Percentiles rank a stretch among this genome's conserved stretches.
Conservation (phyloP, 2,113 vertebrate genomes). For the Geothlypis trichas region DNA sequence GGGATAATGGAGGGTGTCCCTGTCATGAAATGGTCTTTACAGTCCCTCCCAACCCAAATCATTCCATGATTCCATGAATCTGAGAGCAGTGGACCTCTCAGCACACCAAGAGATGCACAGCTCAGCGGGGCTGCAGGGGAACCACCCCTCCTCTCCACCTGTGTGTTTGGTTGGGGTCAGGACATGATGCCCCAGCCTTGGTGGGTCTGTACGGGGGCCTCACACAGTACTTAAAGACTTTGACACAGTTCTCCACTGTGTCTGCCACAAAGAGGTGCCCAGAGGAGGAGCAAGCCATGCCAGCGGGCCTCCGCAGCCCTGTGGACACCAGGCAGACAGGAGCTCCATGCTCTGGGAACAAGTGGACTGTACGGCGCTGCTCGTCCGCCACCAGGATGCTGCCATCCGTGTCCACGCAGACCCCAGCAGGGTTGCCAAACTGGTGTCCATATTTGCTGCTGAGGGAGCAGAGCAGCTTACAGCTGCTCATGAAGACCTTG, state of each 20-base stretch:
- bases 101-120: background rate
- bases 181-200: background rate
- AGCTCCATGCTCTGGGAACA: conserved; percentile 51
- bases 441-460: background rate
- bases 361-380: conserved; percentile 39
- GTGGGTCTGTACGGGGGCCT: background rate
- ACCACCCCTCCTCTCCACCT: background rate
- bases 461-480: conserved; percentile 55
- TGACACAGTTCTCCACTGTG: conserved; percentile 39
- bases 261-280: conserved; percentile 71
- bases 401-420: conserved; percentile 49
- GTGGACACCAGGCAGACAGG: conserved; percentile 61
- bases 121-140: background rate
- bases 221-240: conserved; percentile 57
- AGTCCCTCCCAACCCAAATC: background rate
- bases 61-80: background rate
- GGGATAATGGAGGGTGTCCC: background rate
- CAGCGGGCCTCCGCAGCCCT: conserved; percentile 29
- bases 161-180: background rate
- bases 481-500: conserved; percentile 48
- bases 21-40: background rate
- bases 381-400: conserved; percentile 62
- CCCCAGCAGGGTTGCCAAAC: conserved; percentile 64
- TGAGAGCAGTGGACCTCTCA: background rate
- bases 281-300: conserved; percentile 56